Evolutionary conservation across 2,888 invertebrate genomes (phyloP).

Genomic region (Brenthis hecate): DNA sequence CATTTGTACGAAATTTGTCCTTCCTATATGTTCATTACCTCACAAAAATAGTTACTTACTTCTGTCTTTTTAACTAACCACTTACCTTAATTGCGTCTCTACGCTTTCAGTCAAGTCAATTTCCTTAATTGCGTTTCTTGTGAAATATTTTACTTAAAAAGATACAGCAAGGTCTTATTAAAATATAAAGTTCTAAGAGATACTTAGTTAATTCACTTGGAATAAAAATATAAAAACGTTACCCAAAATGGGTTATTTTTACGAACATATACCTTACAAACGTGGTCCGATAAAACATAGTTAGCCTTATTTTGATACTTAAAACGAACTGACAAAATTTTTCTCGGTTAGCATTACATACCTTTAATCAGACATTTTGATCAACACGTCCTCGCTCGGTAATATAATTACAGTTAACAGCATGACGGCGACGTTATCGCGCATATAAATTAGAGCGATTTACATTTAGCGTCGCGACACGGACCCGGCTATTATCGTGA

Average conservation of each 20-base stretch:
- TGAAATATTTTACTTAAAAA: slow-evolving; percentile 15
- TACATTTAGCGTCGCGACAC: slow-evolving; percentile 79
- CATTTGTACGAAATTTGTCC: slow-evolving; percentile 45
- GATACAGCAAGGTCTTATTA: not conserved
- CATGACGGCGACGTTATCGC: slow-evolving; percentile 80
- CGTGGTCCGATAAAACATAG: slow-evolving; percentile 31
- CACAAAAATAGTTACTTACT: slow-evolving; percentile 15
- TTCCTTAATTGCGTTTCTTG: slow-evolving; percentile 25
- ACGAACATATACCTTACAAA: slow-evolving; percentile 10
- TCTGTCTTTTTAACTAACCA: slow-evolving; percentile 18
- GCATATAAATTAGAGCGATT: slow-evolving; percentile 81
- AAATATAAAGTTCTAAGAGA: slow-evolving; percentile 1
- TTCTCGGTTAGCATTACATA: slow-evolving; percentile 63
- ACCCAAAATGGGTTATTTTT: slow-evolving; percentile 16
- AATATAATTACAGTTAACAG: slow-evolving; percentile 82
- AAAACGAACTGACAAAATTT: slow-evolving; percentile 49
- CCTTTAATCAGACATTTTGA: slow-evolving; percentile 78
- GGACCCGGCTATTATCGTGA: slow-evolving; percentile 75
- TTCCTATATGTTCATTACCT: slow-evolving; percentile 23
- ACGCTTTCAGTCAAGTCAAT: slow-evolving; percentile 21
- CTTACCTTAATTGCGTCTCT: slow-evolving; percentile 24
- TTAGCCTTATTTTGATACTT: slow-evolving; percentile 39
- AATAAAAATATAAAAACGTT: slow-evolving; percentile 2
- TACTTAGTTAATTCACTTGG: not conserved
- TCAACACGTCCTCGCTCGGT: slow-evolving; percentile 80